These are phyloP conservation scores for Hyla sarda DNA, from an alignment of 2,113 vertebrate genomes.

Conservation along the genomic window DNA sequence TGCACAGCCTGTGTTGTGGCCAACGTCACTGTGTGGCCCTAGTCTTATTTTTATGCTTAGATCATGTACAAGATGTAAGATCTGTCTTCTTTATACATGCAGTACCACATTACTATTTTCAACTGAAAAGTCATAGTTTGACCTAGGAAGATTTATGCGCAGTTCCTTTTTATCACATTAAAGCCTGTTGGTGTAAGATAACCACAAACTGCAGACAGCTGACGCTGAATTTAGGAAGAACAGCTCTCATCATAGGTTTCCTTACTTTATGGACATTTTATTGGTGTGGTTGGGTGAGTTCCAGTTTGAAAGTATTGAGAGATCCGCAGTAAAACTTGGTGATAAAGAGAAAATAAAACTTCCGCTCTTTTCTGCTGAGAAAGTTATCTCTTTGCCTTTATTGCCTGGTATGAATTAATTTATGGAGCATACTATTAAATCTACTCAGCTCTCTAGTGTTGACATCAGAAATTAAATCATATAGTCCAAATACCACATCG, in stretches of 20 bases:
- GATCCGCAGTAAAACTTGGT: slow-evolving; percentile 48
- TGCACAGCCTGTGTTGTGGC: no score
- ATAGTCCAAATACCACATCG: background rate
- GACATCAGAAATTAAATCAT: slow-evolving; percentile 26
- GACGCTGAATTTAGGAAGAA: slow-evolving; percentile 42
- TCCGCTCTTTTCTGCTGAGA: slow-evolving; percentile 46
- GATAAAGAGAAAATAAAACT: slow-evolving; percentile 56
- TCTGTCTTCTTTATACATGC: background rate
- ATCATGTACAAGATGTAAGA: background rate
- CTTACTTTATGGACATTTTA: slow-evolving; percentile 56
- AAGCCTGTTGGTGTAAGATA: slow-evolving; percentile 40
- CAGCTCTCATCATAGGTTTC: slow-evolving; percentile 28
- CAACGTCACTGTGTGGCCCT: no score
- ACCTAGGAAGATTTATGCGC: background rate
- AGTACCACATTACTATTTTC: background rate
- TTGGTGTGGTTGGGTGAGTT: slow-evolving; percentile 48
- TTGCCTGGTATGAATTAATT: slow-evolving; percentile 44
- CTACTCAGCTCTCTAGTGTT: slow-evolving; percentile 18
- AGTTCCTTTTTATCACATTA: slow-evolving; percentile 22
- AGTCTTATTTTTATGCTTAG: background rate
- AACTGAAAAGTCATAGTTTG: background rate
- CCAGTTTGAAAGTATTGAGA: slow-evolving; percentile 51
- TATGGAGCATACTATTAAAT: slow-evolving; percentile 42
- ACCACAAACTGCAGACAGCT: slow-evolving; percentile 46
- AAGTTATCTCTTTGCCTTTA: slow-evolving; percentile 30